Base-by-base conservation (phyloP, 2,888 invertebrate genomes). In the Xylota segnis region DNA sequence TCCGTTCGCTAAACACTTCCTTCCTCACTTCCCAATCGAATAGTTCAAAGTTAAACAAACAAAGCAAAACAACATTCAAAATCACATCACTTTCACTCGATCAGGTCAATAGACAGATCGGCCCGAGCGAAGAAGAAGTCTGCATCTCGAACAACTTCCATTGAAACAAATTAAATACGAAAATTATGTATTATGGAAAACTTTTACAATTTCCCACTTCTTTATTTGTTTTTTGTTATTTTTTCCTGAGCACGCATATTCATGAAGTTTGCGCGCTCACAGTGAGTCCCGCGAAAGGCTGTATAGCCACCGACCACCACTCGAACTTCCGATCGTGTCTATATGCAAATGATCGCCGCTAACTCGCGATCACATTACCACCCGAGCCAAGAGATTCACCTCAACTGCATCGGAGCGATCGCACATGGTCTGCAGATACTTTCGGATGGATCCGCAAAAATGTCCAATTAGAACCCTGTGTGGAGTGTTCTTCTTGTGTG, bases 321-420 rank as follows among this genome's bases (percentile, higher is more conserved):
- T 40, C 16, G 18, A 66, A 75, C 68, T 72, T 78, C 84, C 76
- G 81, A 76, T 56, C 58, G 59, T 43, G 43, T 50, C 29, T 40
- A 63, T 75, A 63, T 75, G 81, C 37, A 84, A 84, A 81, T 52
- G 65, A 81, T 54, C 54, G 52, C 43, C 71, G 58, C 23, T 18
- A 14, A 34, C 71, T 61, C 50, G 71, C 71, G 66, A 86, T 86
- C 76, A 66, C 52, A 43, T 77, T 72, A 86, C 86, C 86, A 76
- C n/a, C 61, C 82, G 82, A 66, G 71, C 27, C 76, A 52, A 86
- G 72, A 54, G 86, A 82, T 82, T 61, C 61, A 50, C 81, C 45
- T 43, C 71, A 76, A 86, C 86, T 86, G 82, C 86, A 81, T 86
- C 71, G 40, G 61, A 70, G 14, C 78, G 40, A 66, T 52, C 32